Evolutionary conservation across 2,113 vertebrate genomes (phyloP), one percentile per base, ranked within the genome.

Genomic region (Brachirus orientalis): DNA sequence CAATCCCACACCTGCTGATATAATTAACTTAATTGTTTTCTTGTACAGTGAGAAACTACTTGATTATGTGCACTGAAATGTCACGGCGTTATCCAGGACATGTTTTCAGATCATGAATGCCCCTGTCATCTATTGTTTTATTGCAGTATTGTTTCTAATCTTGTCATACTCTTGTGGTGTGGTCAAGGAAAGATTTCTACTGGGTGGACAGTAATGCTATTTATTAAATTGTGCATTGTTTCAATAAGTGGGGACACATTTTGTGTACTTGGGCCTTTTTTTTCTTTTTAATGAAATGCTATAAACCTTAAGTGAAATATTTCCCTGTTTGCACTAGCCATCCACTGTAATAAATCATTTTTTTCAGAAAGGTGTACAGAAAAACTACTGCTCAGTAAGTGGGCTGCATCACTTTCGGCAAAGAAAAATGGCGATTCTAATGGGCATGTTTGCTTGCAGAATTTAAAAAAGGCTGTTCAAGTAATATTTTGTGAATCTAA

Each of bases 91-190:
- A 50, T 56, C 33, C 1, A 43, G 35, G 4, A 46, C 16, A 64
- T 46, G 36, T 19, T 17, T 45, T 6, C 55, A 6, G n/a, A 18
- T 60, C 17, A 60, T 58, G 19, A 16, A 44, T 52, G n/a, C 10
- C 8, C 58, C 63, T 18, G 10, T 8, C 33, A 28, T 38, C 36
- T 52, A 17, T 40, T 77, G 7, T 66, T 58, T 74, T 22, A 35
- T 40, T 50, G 19, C 43, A 64, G 69, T 38, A 12, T 36, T 16
- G n/a, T n/a, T n/a, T n/a, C n/a, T n/a, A n/a, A n/a, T n/a, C n/a
- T n/a, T n/a, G n/a, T n/a, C n/a, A n/a, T n/a, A n/a, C n/a, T n/a
- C n/a, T n/a, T n/a, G n/a, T n/a, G n/a, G 3, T 51, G 28, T 20
- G 8, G 12, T 69, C 40, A 68, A 52, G 43, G 52, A 66, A 38